Evolutionary conservation across 2,888 invertebrate species (phyloP).

Genomic region (Eupeodes latifasciatus): DNA sequence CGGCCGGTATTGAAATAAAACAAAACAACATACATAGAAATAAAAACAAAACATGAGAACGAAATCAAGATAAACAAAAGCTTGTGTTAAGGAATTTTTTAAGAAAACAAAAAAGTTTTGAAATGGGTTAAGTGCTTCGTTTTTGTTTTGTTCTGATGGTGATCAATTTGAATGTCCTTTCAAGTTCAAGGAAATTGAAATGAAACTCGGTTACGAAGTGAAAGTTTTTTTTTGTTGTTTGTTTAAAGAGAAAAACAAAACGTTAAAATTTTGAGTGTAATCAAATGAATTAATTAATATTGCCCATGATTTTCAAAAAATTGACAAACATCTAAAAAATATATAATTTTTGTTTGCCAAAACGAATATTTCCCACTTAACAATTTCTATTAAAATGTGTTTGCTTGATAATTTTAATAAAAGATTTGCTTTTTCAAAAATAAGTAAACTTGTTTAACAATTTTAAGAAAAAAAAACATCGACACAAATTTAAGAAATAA

Average conservation of each 20-base stretch:
- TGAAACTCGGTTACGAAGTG: conserved; percentile 7
- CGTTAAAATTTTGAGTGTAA: not conserved
- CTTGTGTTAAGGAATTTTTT: conserved; percentile 20
- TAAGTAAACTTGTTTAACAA: no score
- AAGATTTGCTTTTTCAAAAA: no score
- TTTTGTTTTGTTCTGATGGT: not conserved
- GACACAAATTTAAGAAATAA: no score
- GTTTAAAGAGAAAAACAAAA: not conserved
- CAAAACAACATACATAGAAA: conserved; percentile 4
- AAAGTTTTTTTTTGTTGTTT: not conserved
- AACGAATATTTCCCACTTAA: no score
- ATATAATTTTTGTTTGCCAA: no score
- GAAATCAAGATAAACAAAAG: conserved; percentile 33
- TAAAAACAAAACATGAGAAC: not conserved
- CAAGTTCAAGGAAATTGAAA: conserved; percentile 21
- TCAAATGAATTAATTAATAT: not conserved
- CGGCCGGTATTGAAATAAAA: not conserved
- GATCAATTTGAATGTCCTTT: conserved; percentile 31
- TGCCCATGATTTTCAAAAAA: no score
- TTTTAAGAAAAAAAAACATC: no score
- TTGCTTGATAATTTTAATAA: no score
- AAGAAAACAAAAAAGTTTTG: conserved; percentile 5
- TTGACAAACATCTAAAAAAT: no score
- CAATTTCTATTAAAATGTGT: no score
- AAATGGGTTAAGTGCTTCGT: conserved; percentile 28